Conservation (phyloP, 2,797 vertebrate species). For the Argentina silus region DNA sequence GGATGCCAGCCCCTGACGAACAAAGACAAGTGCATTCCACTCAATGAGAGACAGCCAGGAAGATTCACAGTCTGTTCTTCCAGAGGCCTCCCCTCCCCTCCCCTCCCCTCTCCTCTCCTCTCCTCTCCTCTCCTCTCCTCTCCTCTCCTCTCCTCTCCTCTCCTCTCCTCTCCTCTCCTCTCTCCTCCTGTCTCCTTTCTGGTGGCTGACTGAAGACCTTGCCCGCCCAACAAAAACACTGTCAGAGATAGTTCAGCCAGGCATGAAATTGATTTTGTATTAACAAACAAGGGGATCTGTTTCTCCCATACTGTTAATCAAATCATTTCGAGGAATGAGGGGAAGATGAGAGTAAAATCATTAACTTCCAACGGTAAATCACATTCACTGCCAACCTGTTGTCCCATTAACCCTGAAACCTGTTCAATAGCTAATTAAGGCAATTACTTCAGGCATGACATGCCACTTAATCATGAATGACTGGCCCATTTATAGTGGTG, state of each 20-base stretch:
- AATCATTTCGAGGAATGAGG: conserved; percentile 92
- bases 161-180: conserved; percentile 50
- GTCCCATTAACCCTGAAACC: conserved; percentile 91
- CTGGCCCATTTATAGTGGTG: conserved; percentile 76
- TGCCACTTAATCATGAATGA: conserved; percentile 84
- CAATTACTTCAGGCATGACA: conserved; percentile 89
- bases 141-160: conserved; percentile 52
- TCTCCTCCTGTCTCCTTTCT: conserved; percentile 53
- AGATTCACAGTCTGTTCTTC: conserved; percentile 57
- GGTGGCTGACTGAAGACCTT: conserved; percentile 70
- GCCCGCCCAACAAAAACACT: conserved; percentile 72
- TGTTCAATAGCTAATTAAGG: conserved; percentile 95
- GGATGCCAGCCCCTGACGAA: conserved; percentile 54
- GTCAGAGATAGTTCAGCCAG: conserved; percentile 86
- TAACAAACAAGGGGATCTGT: conserved; percentile 93
- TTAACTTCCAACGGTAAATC: conserved; percentile 92
- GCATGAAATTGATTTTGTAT: conserved; percentile 99
- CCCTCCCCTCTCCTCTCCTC: conserved; percentile 47
- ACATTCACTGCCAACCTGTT: conserved; percentile 87
- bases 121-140: conserved; percentile 50
- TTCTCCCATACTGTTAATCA: conserved; percentile 91
- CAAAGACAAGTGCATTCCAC: conserved; percentile 35
- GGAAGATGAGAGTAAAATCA: conserved; percentile 94
- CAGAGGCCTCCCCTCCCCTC: background rate
- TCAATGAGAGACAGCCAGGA: conserved; percentile 33